phyloP scores from a whole-genome alignment of 92 coral and sea anemone species.

The Siderastrea radians region DNA sequence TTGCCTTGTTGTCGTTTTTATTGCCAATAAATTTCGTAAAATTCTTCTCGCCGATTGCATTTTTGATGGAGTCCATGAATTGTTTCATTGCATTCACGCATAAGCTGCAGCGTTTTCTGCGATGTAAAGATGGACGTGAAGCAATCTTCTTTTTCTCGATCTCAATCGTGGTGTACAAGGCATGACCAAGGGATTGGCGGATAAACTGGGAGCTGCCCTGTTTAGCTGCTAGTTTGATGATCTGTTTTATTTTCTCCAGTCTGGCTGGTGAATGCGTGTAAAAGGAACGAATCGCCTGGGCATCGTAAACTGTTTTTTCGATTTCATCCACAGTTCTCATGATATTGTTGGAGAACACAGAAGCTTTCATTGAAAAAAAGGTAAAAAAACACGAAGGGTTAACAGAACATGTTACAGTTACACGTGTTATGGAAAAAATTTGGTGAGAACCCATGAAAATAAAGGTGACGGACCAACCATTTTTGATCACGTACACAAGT shows the following conservation, averaged over 20 bases:
- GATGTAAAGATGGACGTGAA: neutral
- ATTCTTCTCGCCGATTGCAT: neutral
- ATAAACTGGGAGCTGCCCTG: too few species aligned
- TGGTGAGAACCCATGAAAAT: neutral
- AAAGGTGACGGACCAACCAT: too few species aligned
- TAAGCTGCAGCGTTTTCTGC: neutral
- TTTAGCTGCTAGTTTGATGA: too few species aligned
- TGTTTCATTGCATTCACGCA: constrained; percentile 30
- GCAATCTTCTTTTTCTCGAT: constrained; percentile 25
- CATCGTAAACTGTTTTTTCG: constrained; percentile 69
- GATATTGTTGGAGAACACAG: constrained; percentile 55
- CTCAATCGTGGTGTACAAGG: constrained; percentile 24
- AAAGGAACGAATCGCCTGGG: constrained; percentile 28
- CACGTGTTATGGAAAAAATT: neutral
- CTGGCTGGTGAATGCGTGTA: too few species aligned
- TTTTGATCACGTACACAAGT: too few species aligned
- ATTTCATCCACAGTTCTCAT: constrained; percentile 67
- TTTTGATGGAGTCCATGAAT: constrained; percentile 40
- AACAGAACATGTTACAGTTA: too few species aligned
- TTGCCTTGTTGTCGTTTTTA: constrained; percentile 15
- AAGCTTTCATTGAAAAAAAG: neutral
- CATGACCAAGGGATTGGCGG: too few species aligned
- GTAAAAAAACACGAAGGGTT: too few species aligned
- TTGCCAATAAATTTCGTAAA: constrained; percentile 43
- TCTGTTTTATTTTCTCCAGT: too few species aligned